These are phyloP conservation scores for Tragulus kanchil DNA, from an alignment of 2,113 vertebrate species.

Conservation along the genomic window DNA sequence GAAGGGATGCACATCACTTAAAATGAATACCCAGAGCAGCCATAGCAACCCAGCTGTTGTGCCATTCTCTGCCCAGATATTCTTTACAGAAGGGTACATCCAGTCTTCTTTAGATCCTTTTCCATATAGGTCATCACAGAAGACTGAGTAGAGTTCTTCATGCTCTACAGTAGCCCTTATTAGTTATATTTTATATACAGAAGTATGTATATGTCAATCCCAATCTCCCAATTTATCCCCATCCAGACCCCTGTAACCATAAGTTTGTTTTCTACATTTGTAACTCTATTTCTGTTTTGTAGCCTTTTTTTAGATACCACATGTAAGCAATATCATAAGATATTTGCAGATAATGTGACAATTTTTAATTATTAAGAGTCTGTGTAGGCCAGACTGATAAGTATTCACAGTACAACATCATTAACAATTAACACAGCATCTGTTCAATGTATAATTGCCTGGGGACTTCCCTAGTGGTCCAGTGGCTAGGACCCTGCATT, in stretches of 20 bases:
- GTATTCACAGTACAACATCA: slow-evolving; percentile 7
- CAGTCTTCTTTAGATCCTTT: no score
- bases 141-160: background rate
- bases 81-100: no score
- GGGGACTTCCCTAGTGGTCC: no score
- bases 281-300: background rate
- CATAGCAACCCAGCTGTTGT: slow-evolving; percentile 98
- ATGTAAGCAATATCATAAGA: background rate
- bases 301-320: background rate
- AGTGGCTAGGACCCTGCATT: no score
- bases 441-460: slow-evolving; percentile 32
- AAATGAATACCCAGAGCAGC: slow-evolving; percentile 93
- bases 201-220: no score
- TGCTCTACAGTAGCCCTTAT: background rate
- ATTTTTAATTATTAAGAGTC: slow-evolving; percentile 36
- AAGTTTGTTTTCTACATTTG: background rate
- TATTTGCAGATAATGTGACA: background rate
- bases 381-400: background rate
- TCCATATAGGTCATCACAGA: no score
- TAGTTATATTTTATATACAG: background rate
- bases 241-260: background rate
- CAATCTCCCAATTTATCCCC: background rate
- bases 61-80: slow-evolving; percentile 98
- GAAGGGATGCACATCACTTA: slow-evolving; percentile 91
- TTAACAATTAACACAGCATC: slow-evolving; percentile 38